Conservation (phyloP, 2,888 invertebrate species). For the Dimorphilus gyrociliatus region DNA sequence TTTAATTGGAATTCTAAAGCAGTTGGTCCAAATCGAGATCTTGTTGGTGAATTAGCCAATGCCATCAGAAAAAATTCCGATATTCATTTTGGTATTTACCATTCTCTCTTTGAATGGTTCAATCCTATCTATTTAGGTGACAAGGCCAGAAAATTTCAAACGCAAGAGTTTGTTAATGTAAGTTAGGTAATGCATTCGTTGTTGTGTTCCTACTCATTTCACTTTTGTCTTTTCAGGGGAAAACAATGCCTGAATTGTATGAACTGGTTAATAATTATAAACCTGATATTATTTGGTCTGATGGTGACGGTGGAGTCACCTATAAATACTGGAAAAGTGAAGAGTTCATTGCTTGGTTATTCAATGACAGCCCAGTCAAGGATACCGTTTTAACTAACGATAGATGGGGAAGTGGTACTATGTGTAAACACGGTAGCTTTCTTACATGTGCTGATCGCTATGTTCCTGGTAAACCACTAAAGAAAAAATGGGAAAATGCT, state of each 20-base stretch:
- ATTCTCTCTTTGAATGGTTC: slow-evolving; percentile 36
- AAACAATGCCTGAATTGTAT: slow-evolving; percentile 48
- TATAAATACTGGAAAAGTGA: slow-evolving; percentile 36
- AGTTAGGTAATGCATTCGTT: background rate
- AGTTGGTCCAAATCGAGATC: slow-evolving; percentile 57
- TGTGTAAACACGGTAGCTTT: slow-evolving; percentile 74
- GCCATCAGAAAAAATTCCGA: slow-evolving; percentile 22
- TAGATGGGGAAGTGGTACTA: slow-evolving; percentile 65
- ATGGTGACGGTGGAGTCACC: slow-evolving; percentile 63
- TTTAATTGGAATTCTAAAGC: slow-evolving; percentile 71
- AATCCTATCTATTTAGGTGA: slow-evolving; percentile 32
- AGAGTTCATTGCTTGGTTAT: slow-evolving; percentile 39
- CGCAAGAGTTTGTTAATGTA: slow-evolving; percentile 12
- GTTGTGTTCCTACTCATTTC: too few species aligned
- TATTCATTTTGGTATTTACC: slow-evolving; percentile 42
- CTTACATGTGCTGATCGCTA: slow-evolving; percentile 67
- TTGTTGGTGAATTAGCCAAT: slow-evolving; percentile 50
- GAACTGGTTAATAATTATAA: slow-evolving; percentile 42
- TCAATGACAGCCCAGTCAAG: slow-evolving; percentile 48
- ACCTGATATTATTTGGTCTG: slow-evolving; percentile 36
- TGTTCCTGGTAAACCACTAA: slow-evolving; percentile 45
- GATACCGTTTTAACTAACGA: slow-evolving; percentile 80
- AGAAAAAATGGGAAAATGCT: slow-evolving; percentile 87
- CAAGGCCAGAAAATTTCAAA: slow-evolving; percentile 10
- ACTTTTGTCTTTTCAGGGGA: slow-evolving; percentile 11